These are phyloP conservation scores for Helleia helle DNA, from an alignment of 2,888 invertebrate species.

Conservation along the genomic window DNA sequence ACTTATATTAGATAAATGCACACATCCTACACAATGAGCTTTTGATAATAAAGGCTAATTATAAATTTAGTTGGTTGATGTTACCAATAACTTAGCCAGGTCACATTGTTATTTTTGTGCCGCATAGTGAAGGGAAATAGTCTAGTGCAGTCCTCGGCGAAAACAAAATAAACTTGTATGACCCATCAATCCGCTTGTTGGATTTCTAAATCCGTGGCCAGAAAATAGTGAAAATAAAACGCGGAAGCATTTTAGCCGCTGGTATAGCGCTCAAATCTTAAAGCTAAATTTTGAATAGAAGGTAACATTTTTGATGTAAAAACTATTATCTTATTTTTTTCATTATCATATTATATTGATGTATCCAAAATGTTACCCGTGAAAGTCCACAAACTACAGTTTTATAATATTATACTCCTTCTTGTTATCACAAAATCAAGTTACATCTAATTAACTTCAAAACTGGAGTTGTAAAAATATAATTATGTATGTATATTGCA, in stretches of 20 bases:
- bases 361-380: too few species aligned
- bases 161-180: constrained; percentile 5
- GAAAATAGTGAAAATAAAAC: constrained; percentile 3
- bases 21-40: too few species aligned
- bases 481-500: too few species aligned
- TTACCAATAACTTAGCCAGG: too few species aligned
- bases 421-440: too few species aligned
- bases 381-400: neutral
- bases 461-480: too few species aligned
- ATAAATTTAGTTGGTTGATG: too few species aligned
- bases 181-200: constrained; percentile 1
- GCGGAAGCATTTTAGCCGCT: neutral
- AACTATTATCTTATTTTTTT: neutral
- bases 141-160: neutral
- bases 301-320: neutral
- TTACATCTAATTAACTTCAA: too few species aligned
- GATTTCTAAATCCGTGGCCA: constrained; percentile 2
- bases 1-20: too few species aligned
- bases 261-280: neutral
- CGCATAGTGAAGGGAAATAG: neutral
- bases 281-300: neutral
- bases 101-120: neutral
- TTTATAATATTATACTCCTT: neutral
- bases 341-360: too few species aligned
- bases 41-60: too few species aligned